Percentiles rank a stretch among this genome's conserved stretches.
phyloP scores from a whole-genome alignment of 2,113 vertebrate genomes.

The Datnioides undecimradiatus region DNA sequence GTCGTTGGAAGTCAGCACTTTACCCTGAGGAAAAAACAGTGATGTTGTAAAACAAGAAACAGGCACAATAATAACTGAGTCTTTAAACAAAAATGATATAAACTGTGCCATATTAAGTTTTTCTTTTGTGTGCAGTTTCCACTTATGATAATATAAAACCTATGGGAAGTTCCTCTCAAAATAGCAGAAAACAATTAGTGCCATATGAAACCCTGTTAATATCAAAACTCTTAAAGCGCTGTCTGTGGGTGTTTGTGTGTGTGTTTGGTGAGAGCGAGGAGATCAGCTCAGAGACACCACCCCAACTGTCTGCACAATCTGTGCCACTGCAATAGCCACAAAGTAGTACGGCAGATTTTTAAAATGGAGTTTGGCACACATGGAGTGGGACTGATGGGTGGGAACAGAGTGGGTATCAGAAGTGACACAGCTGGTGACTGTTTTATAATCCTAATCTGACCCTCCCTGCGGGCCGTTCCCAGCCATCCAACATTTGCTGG shows the following conservation, averaged over 20 bases:
- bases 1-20: slow-evolving; percentile 75
- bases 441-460: slow-evolving; percentile 78
- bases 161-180: neutral
- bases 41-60: neutral
- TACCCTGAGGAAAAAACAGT: slow-evolving; percentile 74
- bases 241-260: slow-evolving; percentile 1
- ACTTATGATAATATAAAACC: neutral
- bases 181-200: neutral
- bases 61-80: neutral
- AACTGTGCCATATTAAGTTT: too few species aligned
- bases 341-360: slow-evolving; percentile 50
- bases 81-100: neutral
- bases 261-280: neutral
- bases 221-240: neutral
- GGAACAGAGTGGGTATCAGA: slow-evolving; percentile 62
- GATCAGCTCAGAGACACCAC: slow-evolving; percentile 37
- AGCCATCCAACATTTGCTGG: slow-evolving; percentile 30
- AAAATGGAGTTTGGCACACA: slow-evolving; percentile 47
- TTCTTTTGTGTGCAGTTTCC: too few species aligned
- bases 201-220: neutral
- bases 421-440: slow-evolving; percentile 73
- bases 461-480: slow-evolving; percentile 33
- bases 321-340: slow-evolving; percentile 34
- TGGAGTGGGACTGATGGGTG: slow-evolving; percentile 21
- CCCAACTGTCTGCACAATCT: slow-evolving; percentile 76